phyloP scores from a whole-genome alignment of 2,113 vertebrate species.

The Spilogale gracilis region DNA sequence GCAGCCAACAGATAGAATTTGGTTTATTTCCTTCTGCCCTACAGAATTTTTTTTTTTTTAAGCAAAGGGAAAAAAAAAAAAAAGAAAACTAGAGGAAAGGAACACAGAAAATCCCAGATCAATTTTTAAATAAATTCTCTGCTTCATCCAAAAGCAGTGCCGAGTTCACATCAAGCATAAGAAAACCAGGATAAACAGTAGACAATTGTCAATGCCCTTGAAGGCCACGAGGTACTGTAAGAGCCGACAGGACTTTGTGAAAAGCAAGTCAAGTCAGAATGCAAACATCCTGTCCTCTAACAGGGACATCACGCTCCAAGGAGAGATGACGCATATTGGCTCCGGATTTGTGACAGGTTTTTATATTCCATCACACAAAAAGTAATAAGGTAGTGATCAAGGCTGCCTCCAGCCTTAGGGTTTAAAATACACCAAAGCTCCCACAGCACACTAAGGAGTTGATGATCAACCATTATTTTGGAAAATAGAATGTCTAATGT shows the following conservation, averaged over 20 bases:
- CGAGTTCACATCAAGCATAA: conserved; percentile 1
- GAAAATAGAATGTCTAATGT: not conserved
- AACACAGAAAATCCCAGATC: not conserved
- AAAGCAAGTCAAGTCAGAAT: not conserved
- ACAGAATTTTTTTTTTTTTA: not conserved
- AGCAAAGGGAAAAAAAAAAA: not conserved
- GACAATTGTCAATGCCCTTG: not conserved
- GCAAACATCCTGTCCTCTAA: not conserved
- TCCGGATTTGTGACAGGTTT: not conserved
- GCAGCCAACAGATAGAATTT: conserved; percentile 20
- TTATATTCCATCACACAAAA: not conserved
- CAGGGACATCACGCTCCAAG: not conserved
- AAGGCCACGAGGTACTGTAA: not conserved
- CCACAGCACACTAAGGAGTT: not conserved
- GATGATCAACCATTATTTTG: not conserved
- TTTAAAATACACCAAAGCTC: conserved; percentile 26
- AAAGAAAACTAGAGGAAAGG: not conserved
- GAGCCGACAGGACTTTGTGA: not conserved
- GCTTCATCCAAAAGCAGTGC: conserved; percentile 38
- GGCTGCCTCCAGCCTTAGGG: not conserved
- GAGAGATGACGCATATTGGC: not conserved
- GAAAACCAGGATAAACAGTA: conserved; percentile 5
- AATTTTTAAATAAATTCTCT: conserved; percentile 48
- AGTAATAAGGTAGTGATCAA: conserved; percentile 8
- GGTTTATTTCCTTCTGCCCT: not conserved